Base-by-base conservation (phyloP, 2,797 vertebrate species). In the Synanceia verrucosa region DNA sequence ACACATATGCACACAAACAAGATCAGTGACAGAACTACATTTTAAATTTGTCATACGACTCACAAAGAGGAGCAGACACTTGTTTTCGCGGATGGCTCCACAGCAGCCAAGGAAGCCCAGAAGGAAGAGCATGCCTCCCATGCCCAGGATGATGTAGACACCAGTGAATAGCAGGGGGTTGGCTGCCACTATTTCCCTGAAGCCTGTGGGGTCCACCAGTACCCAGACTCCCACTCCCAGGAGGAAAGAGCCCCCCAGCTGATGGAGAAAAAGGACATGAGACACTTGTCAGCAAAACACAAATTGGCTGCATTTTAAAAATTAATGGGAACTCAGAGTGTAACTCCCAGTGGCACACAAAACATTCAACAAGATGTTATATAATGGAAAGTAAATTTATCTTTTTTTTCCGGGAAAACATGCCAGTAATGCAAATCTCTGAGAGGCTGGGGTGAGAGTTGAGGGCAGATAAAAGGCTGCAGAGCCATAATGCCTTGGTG, bases 81-180 rank as follows among this genome's bases (percentile, higher is more conserved):
- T 98, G 94, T 97, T 99, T 89, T 99, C 97, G 0, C 96, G 95
- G 88, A 98, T 96, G 64, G 97, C 97, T 64, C 97, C 97, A 0
- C 96, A 98, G 94, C 97, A 99, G 86, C 97, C 97, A 6, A 98
- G 94, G 92, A 98, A 98, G 51, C 97, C 97, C 43, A 98, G 95
- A 56, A 99, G 94, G 47, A 99, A 98, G 9, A 99, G 95, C 95
- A 99, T 95, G 13, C 94, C 94, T 11, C 97, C 97, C 96, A 98
- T 95, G 16, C 95, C 96, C 93, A 99, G 93, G 88, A 98, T 93
- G 90, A 97, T 94, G 94, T 98, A 98, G 0, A 96, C 95, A 1
- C 97, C 97, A 0, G 96, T 97, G 94, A 97, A 95, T 43, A 99
- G 94, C 82, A 98, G 86, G 0, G 97, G 96, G 84, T 98, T 97